Percentiles rank a stretch among this genome's conserved stretches.
These are phyloP conservation scores for Bryconaethiops microstoma DNA, from an alignment of 2,797 vertebrate genomes.

Conservation along the genomic window DNA sequence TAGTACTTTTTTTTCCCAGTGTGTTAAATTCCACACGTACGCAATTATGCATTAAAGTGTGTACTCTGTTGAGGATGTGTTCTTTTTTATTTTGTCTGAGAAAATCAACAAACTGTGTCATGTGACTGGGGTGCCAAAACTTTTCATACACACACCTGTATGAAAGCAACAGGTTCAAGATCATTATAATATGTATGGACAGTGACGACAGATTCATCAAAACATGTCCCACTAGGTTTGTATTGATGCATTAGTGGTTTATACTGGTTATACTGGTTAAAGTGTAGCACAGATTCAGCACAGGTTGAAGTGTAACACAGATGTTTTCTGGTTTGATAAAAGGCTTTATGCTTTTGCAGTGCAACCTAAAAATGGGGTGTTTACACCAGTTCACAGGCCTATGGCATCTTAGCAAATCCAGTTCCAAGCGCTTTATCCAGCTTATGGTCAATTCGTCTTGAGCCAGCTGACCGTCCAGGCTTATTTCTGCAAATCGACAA, in stretches of 20 bases:
- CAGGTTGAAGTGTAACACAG: no score
- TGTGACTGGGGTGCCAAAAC: no score
- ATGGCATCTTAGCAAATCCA: slow-evolving; percentile 62
- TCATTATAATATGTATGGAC: neutral
- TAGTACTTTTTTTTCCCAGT: no score
- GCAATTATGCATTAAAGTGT: no score
- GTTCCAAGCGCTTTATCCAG: slow-evolving; percentile 68
- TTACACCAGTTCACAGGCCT: neutral
- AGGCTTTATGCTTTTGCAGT: neutral
- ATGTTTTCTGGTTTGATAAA: neutral
- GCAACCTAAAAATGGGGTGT: neutral
- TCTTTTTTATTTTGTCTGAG: no score
- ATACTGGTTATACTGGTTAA: neutral
- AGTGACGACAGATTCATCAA: no score
- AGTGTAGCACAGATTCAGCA: neutral
- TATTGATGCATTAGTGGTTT: neutral
- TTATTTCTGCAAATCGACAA: slow-evolving; percentile 36
- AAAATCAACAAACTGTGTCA: no score
- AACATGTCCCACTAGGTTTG: no score
- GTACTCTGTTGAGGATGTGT: no score
- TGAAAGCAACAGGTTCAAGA: neutral
- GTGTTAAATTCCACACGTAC: no score
- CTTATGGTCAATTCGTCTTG: slow-evolving; percentile 63
- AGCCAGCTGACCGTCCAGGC: slow-evolving; percentile 40
- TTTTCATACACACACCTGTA: no score